Percentiles rank a stretch among this genome's conserved stretches.
Conservation (phyloP, 2,113 vertebrate species). For the Sylvilagus bachmani region DNA sequence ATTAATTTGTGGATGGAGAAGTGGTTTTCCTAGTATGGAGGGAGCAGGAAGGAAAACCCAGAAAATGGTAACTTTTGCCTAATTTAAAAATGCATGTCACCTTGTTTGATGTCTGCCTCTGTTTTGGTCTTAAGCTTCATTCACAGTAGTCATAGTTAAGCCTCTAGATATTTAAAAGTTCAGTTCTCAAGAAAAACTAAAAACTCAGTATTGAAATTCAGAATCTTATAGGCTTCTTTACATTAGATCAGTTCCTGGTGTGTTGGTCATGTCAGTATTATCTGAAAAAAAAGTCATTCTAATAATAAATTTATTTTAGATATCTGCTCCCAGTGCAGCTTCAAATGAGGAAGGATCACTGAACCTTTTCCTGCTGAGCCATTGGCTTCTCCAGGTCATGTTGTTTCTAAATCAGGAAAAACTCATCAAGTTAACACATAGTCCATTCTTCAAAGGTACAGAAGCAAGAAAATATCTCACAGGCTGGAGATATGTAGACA, state of each 20-base stretch:
- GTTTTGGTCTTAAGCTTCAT: not conserved
- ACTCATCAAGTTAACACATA: constrained; percentile 55
- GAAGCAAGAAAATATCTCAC: constrained; percentile 41
- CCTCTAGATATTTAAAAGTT: constrained; percentile 54
- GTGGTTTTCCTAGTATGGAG: not conserved
- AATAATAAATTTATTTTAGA: constrained; percentile 17
- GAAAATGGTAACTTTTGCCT: not conserved
- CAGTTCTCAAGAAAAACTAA: not conserved
- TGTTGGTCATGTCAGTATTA: constrained; percentile 11
- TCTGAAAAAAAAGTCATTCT: not conserved
- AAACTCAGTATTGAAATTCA: not conserved
- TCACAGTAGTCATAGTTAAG: not conserved
- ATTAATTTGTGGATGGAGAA: not conserved
- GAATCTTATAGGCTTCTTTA: constrained; percentile 5
- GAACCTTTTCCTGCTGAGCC: not conserved
- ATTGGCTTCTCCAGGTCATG: not conserved
- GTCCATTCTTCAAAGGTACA: not conserved
- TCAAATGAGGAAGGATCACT: not conserved
- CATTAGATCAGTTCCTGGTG: not conserved
- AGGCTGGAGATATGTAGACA: not conserved
- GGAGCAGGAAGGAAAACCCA: not conserved
- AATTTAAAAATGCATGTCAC: not conserved
- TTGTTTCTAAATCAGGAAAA: constrained; percentile 52
- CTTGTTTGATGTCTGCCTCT: not conserved
- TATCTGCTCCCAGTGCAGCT: not conserved